Conservation (phyloP, 2,888 invertebrate genomes). For the Acleris cristana region DNA sequence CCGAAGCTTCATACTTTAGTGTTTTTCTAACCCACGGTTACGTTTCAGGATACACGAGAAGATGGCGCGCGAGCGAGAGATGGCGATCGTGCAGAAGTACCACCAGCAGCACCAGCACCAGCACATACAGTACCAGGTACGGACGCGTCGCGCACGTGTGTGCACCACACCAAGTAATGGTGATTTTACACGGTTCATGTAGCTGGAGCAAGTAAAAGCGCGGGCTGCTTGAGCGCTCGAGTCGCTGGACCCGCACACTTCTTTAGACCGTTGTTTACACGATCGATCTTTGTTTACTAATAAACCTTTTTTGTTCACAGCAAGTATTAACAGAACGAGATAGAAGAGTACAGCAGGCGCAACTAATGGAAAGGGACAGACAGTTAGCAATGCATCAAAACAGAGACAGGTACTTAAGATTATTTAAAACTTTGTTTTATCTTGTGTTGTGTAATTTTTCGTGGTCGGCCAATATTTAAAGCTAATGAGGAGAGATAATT, state of each 20-base stretch:
- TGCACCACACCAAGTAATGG: no score
- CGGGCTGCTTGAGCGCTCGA: no score
- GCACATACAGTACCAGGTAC: conserved; percentile 55
- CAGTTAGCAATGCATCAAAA: conserved; percentile 64
- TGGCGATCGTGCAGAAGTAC: conserved; percentile 60
- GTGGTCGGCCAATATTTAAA: not conserved
- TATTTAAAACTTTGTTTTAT: not conserved
- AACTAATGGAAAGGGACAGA: conserved; percentile 69
- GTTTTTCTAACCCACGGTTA: no score
- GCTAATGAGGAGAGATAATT: not conserved
- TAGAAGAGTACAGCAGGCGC: conserved; percentile 68
- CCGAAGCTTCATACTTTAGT: no score
- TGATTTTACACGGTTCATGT: no score
- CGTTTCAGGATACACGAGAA: conserved; percentile 39
- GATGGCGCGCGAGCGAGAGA: conserved; percentile 56
- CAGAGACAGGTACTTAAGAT: conserved; percentile 56
- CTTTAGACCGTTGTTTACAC: no score
- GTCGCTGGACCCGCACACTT: no score
- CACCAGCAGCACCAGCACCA: conserved; percentile 58
- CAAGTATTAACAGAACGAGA: conserved; percentile 64
- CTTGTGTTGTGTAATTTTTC: not conserved
- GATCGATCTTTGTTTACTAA: not conserved
- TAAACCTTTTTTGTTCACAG: conserved; percentile 6
- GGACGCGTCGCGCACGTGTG: no score
- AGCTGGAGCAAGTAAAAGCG: no score